Conservation (phyloP, 2,888 invertebrate genomes). For the Andrena fulva region DNA sequence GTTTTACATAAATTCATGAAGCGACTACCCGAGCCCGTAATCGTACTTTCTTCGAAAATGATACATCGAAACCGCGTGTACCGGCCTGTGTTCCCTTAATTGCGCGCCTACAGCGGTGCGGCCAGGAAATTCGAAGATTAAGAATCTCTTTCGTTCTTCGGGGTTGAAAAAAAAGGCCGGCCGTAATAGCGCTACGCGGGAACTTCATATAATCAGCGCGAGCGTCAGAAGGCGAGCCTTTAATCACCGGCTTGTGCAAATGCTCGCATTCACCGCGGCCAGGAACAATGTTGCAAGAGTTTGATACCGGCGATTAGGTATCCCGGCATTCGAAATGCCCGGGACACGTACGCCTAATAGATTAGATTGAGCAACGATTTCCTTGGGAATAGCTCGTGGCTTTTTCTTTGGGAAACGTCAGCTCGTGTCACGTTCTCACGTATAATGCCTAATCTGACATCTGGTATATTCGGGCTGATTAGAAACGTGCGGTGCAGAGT, state of each 20-base stretch:
- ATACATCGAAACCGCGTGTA: slow-evolving; percentile 7
- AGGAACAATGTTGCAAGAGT: slow-evolving; percentile 42
- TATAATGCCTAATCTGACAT: not conserved
- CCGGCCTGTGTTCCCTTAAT: slow-evolving; percentile 13
- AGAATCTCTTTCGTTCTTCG: not conserved
- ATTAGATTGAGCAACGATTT: slow-evolving; percentile 3
- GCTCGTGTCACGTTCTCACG: not conserved
- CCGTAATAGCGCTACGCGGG: slow-evolving; percentile 23
- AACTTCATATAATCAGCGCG: slow-evolving; percentile 46
- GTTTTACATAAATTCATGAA: slow-evolving; percentile 14
- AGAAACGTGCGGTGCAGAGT: no score
- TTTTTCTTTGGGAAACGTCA: not conserved
- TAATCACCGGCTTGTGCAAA: slow-evolving; percentile 51
- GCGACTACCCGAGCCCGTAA: not conserved
- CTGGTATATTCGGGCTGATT: not conserved
- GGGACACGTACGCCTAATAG: slow-evolving; percentile 3
- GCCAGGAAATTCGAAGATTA: slow-evolving; percentile 23
- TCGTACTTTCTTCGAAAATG: not conserved
- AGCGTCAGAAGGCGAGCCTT: slow-evolving; percentile 18
- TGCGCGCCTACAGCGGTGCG: not conserved
- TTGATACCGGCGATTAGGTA: slow-evolving; percentile 38
- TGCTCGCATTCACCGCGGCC: slow-evolving; percentile 37
- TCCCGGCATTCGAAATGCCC: slow-evolving; percentile 16
- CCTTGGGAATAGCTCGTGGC: not conserved
- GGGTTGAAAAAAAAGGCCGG: not conserved